A percentile compares a stretch with the other conserved stretches of the same genome.
Evolutionary conservation across 2,113 vertebrate species (phyloP).

Genomic region (Spea bombifrons): DNA sequence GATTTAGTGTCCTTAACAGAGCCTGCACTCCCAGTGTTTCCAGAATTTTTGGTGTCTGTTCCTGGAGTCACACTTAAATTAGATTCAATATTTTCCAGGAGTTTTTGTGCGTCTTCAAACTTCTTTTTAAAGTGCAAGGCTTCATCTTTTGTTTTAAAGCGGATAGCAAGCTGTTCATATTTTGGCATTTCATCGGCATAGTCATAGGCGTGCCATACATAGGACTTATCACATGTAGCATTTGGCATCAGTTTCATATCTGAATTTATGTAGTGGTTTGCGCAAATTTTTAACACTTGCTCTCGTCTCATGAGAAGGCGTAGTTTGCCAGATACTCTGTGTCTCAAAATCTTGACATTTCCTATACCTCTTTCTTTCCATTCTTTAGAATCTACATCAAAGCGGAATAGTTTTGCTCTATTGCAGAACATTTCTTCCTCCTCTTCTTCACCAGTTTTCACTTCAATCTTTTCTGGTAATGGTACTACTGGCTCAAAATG

Average conservation of each 20-base stretch:
- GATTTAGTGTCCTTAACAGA: constrained; percentile 16
- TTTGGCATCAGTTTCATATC: constrained; percentile 90
- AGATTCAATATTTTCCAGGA: constrained; percentile 60
- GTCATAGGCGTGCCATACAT: constrained; percentile 94
- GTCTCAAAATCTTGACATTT: constrained; percentile 92
- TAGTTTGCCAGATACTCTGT: constrained; percentile 86
- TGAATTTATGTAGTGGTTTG: constrained; percentile 92
- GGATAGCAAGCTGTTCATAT: constrained; percentile 89
- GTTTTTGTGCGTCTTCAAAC: constrained; percentile 86
- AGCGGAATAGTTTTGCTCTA: constrained; percentile 89
- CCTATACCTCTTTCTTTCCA: constrained; percentile 97
- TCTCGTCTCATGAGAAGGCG: constrained; percentile 94
- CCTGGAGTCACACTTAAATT: constrained; percentile 53
- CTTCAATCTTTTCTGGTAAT: constrained; percentile 93
- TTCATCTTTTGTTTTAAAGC: constrained; percentile 94
- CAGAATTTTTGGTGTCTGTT: constrained; percentile 57
- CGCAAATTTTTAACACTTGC: constrained; percentile 95
- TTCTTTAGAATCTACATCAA: constrained; percentile 88
- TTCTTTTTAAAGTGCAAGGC: constrained; percentile 87
- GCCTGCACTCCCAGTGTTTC: constrained; percentile 49
- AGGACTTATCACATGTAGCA: constrained; percentile 88
- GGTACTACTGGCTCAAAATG: constrained; percentile 98
- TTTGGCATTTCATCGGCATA: constrained; percentile 92
- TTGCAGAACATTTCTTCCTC: constrained; percentile 95
- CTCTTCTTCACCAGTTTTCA: constrained; percentile 96